Conservation (phyloP, 2,797 vertebrate species). For the Pyrocephalus nanus region DNA sequence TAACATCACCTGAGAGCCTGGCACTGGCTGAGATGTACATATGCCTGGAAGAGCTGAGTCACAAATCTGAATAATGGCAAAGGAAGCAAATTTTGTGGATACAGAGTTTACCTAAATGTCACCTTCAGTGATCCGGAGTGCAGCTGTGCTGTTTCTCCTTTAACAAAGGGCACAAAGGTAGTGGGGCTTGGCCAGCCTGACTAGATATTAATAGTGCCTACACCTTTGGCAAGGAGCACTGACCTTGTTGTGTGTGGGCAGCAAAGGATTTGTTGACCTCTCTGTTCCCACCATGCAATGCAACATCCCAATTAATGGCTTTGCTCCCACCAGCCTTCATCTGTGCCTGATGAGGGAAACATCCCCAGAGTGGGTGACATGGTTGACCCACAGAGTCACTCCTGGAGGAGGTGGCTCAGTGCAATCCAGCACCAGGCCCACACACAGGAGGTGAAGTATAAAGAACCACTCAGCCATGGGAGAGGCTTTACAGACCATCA, state of each 20-base stretch:
- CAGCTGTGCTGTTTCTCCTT: not conserved
- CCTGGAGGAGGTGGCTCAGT: not conserved
- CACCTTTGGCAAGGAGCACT: not conserved
- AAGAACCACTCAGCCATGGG: not conserved
- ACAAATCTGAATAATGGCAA: not conserved
- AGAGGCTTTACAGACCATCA: not conserved
- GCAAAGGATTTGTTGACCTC: not conserved
- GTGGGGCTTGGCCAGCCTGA: not conserved
- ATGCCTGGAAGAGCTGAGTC: not conserved
- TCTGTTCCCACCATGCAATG: accelerated
- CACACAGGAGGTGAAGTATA: not conserved
- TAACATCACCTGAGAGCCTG: not conserved
- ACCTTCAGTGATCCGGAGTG: not conserved
- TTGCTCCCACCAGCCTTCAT: not conserved
- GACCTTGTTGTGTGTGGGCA: not conserved
- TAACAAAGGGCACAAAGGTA: not conserved
- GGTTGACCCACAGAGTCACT: accelerated
- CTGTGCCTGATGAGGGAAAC: accelerated
- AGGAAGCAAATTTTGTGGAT: not conserved
- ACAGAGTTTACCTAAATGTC: not conserved
- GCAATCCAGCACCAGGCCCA: not conserved
- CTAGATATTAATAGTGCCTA: not conserved
- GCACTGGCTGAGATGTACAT: not conserved
- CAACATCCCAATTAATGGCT: not conserved
- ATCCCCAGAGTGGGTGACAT: accelerated